phyloP scores from a whole-genome alignment of 2,888 invertebrate genomes.

The Lasioglossum zephyrum region DNA sequence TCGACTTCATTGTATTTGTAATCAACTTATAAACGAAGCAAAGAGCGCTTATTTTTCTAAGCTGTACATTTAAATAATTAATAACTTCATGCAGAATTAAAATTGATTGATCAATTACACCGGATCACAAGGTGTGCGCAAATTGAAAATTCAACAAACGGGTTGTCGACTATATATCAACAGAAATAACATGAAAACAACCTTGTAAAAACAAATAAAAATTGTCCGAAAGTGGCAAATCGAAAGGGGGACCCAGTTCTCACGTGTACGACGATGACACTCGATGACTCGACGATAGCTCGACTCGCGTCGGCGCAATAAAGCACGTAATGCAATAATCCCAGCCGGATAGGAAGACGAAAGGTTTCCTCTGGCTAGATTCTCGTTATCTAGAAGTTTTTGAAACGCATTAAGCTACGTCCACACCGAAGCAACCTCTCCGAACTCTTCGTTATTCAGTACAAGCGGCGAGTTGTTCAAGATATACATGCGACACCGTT shows the following conservation, averaged over 20 bases:
- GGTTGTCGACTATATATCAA: not conserved
- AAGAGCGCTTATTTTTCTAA: not conserved
- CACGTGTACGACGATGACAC: constrained; percentile 42
- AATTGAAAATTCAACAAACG: too few species aligned
- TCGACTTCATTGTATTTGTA: not conserved
- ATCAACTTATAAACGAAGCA: too few species aligned
- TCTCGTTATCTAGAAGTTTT: not conserved
- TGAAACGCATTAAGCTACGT: not conserved
- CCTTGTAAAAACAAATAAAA: not conserved
- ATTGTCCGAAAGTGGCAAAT: not conserved
- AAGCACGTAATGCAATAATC: constrained; percentile 49
- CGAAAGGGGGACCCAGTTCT: constrained; percentile 51
- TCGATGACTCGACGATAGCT: constrained; percentile 52
- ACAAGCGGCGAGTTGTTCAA: not conserved
- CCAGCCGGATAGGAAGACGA: constrained; percentile 17
- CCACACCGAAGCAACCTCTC: not conserved
- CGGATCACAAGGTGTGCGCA: not conserved
- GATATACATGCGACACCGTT: not conserved
- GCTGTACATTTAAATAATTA: not conserved
- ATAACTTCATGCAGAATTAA: not conserved
- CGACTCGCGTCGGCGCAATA: constrained; percentile 28
- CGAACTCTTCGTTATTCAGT: not conserved
- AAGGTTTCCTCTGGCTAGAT: constrained; percentile 19
- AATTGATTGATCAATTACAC: not conserved
- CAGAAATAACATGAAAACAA: not conserved